Conservation (phyloP, 2,888 invertebrate species). For the Acleris cristana region DNA sequence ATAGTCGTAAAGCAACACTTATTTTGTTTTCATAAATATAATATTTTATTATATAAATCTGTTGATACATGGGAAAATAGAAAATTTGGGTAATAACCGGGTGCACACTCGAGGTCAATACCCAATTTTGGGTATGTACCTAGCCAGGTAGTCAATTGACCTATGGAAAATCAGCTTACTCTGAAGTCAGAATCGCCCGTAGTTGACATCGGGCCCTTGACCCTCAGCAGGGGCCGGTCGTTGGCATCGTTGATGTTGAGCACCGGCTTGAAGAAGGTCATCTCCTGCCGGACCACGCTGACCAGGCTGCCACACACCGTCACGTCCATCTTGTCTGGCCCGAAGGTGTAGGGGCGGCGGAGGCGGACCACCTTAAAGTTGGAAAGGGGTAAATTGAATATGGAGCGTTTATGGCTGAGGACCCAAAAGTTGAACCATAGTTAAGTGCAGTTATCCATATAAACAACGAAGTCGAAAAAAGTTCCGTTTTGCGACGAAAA, state of each 20-base stretch:
- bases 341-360: slow-evolving; percentile 58
- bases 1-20: too few species aligned
- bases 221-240: slow-evolving; percentile 51
- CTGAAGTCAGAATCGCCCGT: slow-evolving; percentile 52
- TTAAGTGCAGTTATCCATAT: too few species aligned
- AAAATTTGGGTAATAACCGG: too few species aligned
- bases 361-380: slow-evolving; percentile 56
- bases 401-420: too few species aligned
- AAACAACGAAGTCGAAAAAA: too few species aligned
- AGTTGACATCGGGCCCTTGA: slow-evolving; percentile 56
- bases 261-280: slow-evolving; percentile 59
- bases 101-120: neutral
- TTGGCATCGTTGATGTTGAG: slow-evolving; percentile 54
- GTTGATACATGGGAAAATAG: too few species aligned
- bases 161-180: slow-evolving; percentile 39
- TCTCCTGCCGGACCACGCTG: slow-evolving; percentile 58
- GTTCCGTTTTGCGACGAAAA: too few species aligned
- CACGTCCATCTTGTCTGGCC: slow-evolving; percentile 61
- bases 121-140: too few species aligned
- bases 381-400: neutral
- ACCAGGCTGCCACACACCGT: slow-evolving; percentile 49
- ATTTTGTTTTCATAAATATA: too few species aligned
- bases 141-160: too few species aligned
- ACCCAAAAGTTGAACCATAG: too few species aligned
- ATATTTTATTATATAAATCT: too few species aligned